Conservation (phyloP, 2,113 vertebrate species). For the Oceanodroma tethys region DNA sequence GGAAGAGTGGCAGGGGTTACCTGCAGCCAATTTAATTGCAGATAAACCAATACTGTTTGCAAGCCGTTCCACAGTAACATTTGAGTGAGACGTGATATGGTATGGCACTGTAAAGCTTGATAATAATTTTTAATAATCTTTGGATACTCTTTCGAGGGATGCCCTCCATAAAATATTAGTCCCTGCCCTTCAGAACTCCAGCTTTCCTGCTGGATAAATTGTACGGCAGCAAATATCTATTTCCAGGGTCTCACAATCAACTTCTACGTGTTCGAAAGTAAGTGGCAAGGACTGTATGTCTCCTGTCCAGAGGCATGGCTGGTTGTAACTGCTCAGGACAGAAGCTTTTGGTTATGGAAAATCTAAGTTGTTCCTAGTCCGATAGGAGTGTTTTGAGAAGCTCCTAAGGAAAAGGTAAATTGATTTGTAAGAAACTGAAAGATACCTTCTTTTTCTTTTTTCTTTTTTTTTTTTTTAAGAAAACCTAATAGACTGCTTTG, state of each 20-base stretch:
- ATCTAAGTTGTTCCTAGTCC: not conserved
- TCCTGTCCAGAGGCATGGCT: not conserved
- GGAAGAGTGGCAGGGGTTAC: not conserved
- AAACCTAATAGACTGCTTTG: not conserved
- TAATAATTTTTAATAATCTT: not conserved
- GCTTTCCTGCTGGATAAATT: not conserved
- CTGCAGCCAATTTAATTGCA: not conserved
- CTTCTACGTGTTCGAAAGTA: not conserved
- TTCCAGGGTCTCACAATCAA: not conserved
- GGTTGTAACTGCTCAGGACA: not conserved
- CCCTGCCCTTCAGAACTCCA: not conserved
- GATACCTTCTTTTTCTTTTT: too few relatives aligned
- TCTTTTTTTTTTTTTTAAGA: not conserved
- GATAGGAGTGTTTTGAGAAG: not conserved
- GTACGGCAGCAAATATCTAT: not conserved
- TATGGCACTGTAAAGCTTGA: not conserved
- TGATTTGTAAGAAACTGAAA: not conserved
- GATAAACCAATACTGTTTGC: not conserved
- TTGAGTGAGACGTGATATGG: not conserved
- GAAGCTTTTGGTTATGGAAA: not conserved
- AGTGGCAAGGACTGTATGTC: not conserved
- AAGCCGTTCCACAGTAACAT: too few relatives aligned
- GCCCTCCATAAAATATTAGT: not conserved
- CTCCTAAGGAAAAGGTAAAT: not conserved
- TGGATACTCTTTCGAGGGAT: not conserved